Conservation (phyloP, 2,888 invertebrate genomes). For the Agonopterix alstromeriana region DNA sequence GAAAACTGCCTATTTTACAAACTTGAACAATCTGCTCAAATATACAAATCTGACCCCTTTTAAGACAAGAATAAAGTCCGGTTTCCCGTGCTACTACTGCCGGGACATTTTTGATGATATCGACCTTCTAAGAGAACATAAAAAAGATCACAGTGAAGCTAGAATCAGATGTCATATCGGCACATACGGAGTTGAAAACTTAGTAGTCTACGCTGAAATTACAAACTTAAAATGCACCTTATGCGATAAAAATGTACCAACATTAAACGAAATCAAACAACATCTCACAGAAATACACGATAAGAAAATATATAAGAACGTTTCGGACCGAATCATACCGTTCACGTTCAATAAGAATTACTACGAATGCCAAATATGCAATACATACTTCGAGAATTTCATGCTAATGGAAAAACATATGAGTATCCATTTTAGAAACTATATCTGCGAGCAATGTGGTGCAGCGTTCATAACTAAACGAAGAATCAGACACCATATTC, state of each 20-base stretch:
- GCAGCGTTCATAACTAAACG: conserved; percentile 54
- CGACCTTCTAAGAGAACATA: conserved; percentile 26
- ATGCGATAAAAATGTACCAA: conserved; percentile 29
- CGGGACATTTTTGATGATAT: conserved; percentile 40
- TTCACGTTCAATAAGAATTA: conserved; percentile 32
- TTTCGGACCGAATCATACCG: conserved; percentile 43
- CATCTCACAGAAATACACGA: conserved; percentile 44
- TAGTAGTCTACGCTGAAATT: conserved; percentile 53
- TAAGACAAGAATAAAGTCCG: conserved; percentile 41
- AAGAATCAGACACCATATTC: conserved; percentile 41
- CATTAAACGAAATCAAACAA: conserved; percentile 39
- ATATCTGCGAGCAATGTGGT: conserved; percentile 54
- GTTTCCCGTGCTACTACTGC: conserved; percentile 61
- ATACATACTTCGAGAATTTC: conserved; percentile 53
- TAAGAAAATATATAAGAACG: conserved; percentile 38
- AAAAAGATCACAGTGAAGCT: conserved; percentile 28
- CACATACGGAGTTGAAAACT: conserved; percentile 41
- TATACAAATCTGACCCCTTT: conserved; percentile 51
- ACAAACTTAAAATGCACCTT: conserved; percentile 43
- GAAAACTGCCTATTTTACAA: conserved; percentile 43
- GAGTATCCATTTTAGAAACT: conserved; percentile 59
- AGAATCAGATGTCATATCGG: conserved; percentile 31
- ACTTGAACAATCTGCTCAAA: conserved; percentile 38
- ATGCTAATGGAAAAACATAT: conserved; percentile 58
- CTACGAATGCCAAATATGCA: conserved; percentile 47